Base-by-base conservation (phyloP, 2,888 invertebrate species). In the Trichogramma evanescens region DNA sequence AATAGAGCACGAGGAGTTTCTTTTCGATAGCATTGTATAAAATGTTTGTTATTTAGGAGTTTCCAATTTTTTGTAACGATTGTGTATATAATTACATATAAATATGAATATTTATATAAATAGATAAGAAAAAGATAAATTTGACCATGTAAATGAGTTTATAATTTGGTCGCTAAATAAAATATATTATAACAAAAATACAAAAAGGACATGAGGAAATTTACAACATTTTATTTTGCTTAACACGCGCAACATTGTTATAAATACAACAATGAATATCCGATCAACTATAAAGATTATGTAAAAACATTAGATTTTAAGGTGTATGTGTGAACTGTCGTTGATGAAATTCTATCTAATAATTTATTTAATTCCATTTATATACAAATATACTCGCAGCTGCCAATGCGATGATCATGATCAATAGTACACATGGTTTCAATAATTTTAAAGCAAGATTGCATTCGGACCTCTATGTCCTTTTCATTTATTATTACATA, bases 381-480 rank as follows among this genome's bases (percentile, higher is more conserved):
- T 26, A 26, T 26, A 26, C 8, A 49, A 59, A 52, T 53, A 54
- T 50, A 38, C 9, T 48, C 51, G 41, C 5, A 58, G 55, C 56
- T 26, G 51, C 58, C 46, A 60, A 62, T 60, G 55, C 52, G 51
- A 61, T 5, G 56, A 59, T 53, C 50, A 53, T 61, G 62, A 50
- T 64, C 54, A 59, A 58, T 62, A 26, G 26, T 26, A 26, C 26
- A 26, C 26, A 26, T 26, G 26, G 26, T 26, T 26, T 26, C 26
- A 26, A 26, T 26, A 3, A 26, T 45, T 1, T 45, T 45, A 68
- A 69, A 65, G 68, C 68, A 69, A 69, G 64, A 66, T 69, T 69
- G 68, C 68, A 69, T 69, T 69, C 68, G 68, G 67, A 67, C 64
- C 50, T 26, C 40, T 40, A 65, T 62, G 61, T 64, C 65, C 60